These are phyloP conservation scores for Hephaestus fuliginosus DNA, from an alignment of 2,797 vertebrate genomes.

Conservation along the genomic window DNA sequence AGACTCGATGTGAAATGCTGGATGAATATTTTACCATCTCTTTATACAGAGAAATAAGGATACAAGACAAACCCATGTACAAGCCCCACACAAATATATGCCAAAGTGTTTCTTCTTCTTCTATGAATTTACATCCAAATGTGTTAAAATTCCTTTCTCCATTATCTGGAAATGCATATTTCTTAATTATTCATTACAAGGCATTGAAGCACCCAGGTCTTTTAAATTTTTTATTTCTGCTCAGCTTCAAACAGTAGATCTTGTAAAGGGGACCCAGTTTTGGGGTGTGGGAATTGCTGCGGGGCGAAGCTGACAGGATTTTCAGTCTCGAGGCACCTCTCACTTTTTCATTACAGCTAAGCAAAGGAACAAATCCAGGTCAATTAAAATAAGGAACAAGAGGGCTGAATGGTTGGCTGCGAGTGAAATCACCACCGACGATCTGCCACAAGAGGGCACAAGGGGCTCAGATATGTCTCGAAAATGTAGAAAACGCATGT, in stretches of 20 bases:
- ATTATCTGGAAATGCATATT: conserved; percentile 85
- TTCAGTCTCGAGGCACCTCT: conserved; percentile 80
- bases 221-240: conserved; percentile 86
- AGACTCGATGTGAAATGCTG: conserved; percentile 60
- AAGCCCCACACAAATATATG: conserved; percentile 74
- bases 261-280: conserved; percentile 84
- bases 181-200: conserved; percentile 85
- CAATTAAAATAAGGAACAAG: conserved; percentile 83
- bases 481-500: conserved; percentile 2
- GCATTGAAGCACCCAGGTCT: conserved; percentile 85
- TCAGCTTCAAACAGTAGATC: conserved; percentile 85
- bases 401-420: conserved; percentile 48
- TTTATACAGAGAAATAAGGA: conserved; percentile 74
- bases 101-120: conserved; percentile 77
- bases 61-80: conserved; percentile 73
- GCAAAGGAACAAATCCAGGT: conserved; percentile 86
- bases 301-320: conserved; percentile 83
- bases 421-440: conserved; percentile 16
- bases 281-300: conserved; percentile 84
- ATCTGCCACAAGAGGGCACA: conserved; percentile 75
- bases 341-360: conserved; percentile 83
- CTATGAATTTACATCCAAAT: conserved; percentile 77
- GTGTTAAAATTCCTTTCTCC: conserved; percentile 75
- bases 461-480: conserved; percentile 35
- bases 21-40: conserved; percentile 77